Evolutionary conservation across 92 coral and sea anemone species (phyloP), one percentile per base, ranked within the genome.

Genomic region (Epizoanthus scotinus): DNA sequence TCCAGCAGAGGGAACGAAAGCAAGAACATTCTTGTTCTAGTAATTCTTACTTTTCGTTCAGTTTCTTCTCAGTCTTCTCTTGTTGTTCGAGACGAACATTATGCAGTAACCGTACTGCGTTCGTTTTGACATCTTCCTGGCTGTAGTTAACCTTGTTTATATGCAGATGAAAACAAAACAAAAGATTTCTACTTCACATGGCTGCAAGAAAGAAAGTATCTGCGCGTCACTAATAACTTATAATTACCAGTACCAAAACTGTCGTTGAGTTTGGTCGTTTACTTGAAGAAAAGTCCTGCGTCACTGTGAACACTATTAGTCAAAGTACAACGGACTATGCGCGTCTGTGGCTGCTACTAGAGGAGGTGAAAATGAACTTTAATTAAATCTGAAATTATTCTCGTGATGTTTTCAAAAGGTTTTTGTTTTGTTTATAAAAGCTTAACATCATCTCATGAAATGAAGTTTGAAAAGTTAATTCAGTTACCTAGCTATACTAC

Each of bases 351-450:
- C 52, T 44, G 52, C 52, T 8, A 8, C 1, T 44, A n/a, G n/a
- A n/a, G n/a, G 52, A 68, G 31, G 14, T 22, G n/a, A 68, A 68
- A 8, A 8, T 15, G 19, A 68, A 68, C 56, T 42, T 68, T 68
- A 42, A 68, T 68, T 68, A 36, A 68, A 44, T 21, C 9, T n/a
- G 3, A 68, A 44, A 68, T 68, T n/a, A n/a, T n/a, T n/a, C 55
- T 27, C 54, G 14, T 5, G 55, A n/a, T 68, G 18, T 68, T 68
- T 44, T 21, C 54, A 38, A 68, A n/a, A 18, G 47, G 7, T 25
- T 68, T 17, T 56, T 17, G 25, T 7, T 53, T 42, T 68, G 34
- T 68, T 68, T 68, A 5, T 22, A 29, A 15, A 8, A 8, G 55
- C 20, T 20, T 38, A 68, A 44, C 52, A 47, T 47, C 52, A 47